Evolutionary conservation across 1,140 invertebrate genomes (phyloP).

Genomic region (Pachyrhynchus sulphureomaculatus): DNA sequence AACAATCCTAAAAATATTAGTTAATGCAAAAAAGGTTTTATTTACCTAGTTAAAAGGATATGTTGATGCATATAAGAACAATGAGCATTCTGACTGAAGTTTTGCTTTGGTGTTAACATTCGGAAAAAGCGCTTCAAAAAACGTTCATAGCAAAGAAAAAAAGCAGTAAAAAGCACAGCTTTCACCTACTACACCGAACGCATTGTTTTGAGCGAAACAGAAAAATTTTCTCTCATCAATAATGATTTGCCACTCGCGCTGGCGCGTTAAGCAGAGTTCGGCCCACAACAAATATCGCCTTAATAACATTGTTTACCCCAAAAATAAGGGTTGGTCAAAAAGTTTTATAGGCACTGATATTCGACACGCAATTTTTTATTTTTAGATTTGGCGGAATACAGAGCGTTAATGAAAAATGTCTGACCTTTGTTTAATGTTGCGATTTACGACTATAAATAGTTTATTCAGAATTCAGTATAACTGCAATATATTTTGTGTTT

Average conservation of each 20-base stretch:
- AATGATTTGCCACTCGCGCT: conserved; percentile 22
- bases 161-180: conserved; percentile 7
- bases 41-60: conserved; percentile 49
- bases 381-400: no score
- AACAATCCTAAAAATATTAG: no score
- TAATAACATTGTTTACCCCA: background rate
- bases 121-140: conserved; percentile 22
- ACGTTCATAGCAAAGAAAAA: conserved; percentile 32
- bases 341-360: background rate
- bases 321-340: conserved; percentile 2
- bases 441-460: no score
- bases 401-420: no score
- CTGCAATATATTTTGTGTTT: no score
- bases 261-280: conserved; percentile 6
- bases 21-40: background rate
- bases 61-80: conserved; percentile 50
- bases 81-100: conserved; percentile 40
- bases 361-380: no score
- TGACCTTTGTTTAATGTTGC: no score
- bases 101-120: conserved; percentile 44
- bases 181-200: background rate
- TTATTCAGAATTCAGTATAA: no score
- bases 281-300: background rate
- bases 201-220: conserved; percentile 7
- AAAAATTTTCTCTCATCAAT: conserved; percentile 31